Evolutionary conservation across 1,140 invertebrate genomes (phyloP).

Genomic region (Metopolophium dirhodum): DNA sequence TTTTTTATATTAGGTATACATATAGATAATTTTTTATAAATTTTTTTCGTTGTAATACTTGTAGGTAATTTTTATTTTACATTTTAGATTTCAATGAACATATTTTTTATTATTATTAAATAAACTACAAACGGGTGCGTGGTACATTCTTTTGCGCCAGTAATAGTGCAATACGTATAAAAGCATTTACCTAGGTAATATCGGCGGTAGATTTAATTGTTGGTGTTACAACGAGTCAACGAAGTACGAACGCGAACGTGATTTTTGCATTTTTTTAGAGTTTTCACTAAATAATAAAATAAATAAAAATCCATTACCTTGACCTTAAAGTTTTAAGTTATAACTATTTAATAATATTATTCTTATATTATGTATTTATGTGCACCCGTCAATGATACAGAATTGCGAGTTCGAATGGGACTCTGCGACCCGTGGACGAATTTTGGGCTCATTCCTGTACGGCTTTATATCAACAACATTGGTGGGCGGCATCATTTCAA

Average conservation of each 20-base stretch:
- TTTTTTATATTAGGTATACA: too few species aligned
- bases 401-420: conserved; percentile 51
- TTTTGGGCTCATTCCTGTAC: conserved; percentile 27
- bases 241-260: too few species aligned
- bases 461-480: conserved; percentile 38
- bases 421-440: background rate
- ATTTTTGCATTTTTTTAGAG: background rate
- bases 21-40: background rate
- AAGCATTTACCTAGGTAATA: too few species aligned
- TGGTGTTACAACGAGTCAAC: too few species aligned
- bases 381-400: background rate
- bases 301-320: too few species aligned
- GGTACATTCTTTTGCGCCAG: too few species aligned
- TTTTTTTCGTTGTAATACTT: too few species aligned
- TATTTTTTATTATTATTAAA: background rate
- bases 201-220: background rate
- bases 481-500: conserved; percentile 4
- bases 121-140: background rate
- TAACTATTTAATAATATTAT: background rate
- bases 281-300: background rate
- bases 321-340: too few species aligned
- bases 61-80: too few species aligned
- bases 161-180: too few species aligned
- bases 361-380: background rate
- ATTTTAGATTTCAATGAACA: too few species aligned